Evolutionary conservation across 2,797 vertebrate species (phyloP).

Genomic region (Trematomus bernacchii): DNA sequence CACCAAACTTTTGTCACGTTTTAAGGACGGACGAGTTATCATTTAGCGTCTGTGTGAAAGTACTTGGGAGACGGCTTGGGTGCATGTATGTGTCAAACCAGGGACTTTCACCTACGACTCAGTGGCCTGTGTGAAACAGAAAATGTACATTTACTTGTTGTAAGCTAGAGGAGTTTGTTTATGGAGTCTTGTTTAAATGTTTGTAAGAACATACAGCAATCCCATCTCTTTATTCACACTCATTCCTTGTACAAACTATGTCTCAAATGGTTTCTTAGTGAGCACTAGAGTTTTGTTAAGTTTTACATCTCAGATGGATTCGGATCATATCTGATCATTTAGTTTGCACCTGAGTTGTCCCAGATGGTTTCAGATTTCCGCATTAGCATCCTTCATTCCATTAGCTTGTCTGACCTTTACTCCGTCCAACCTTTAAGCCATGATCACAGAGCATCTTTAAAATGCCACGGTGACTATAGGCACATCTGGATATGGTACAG

Average conservation of each 20-base stretch:
- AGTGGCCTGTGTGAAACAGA: too few relatives aligned
- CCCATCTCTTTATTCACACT: background rate
- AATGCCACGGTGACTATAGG: constrained; percentile 30
- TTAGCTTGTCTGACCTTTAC: constrained; percentile 38
- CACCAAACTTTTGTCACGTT: too few relatives aligned
- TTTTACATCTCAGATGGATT: background rate
- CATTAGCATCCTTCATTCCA: constrained; percentile 31
- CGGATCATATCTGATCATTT: constrained; percentile 5
- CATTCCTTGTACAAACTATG: background rate
- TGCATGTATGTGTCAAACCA: too few relatives aligned
- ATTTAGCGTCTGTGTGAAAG: too few relatives aligned
- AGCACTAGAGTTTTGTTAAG: background rate
- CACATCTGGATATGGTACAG: constrained; percentile 8
- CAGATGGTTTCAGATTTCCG: constrained; percentile 15
- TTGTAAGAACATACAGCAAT: background rate
- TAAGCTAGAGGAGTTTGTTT: too few relatives aligned
- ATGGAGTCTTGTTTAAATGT: too few relatives aligned
- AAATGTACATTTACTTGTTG: too few relatives aligned
- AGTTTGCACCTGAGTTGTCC: constrained; percentile 8
- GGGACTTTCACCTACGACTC: too few relatives aligned
- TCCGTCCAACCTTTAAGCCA: constrained; percentile 21
- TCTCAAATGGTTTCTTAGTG: background rate
- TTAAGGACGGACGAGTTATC: too few relatives aligned
- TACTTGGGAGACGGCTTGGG: too few relatives aligned
- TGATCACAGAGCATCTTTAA: constrained; percentile 36